Base-by-base conservation (phyloP, 2,888 invertebrate species). In the Torymus auratus region DNA sequence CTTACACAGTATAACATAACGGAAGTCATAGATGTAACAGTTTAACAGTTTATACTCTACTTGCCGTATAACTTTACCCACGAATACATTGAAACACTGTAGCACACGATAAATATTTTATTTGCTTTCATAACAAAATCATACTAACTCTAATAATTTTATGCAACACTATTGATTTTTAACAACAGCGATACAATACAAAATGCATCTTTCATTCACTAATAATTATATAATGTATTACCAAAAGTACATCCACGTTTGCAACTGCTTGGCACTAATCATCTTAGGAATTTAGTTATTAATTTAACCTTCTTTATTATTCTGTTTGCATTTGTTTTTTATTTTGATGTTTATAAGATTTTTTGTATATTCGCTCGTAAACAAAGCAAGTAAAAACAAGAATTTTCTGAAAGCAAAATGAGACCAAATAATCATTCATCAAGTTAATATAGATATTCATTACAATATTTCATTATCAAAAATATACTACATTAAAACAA, bases 231-330 rank as follows among this genome's bases (percentile, higher is more conserved):
- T 55, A 17, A 53, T 10, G 13, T 41, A 41, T 41, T 41, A 7
- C 41, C 41, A 41, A 15, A 52, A 17, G 15, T 15, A 10, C 52
- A 17, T 78, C 23, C 67, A 15, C 56, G 53, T 52, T 77, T n/a
- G 7, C 50, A 71, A 53, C 60, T 41, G 62, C 68, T 73, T 78
- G 13, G 60, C 58, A 50, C 67, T 78, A 72, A 72, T n/a, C 50
- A 53, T 11, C 58, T 23, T 72, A 15, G 53, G 50, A 78, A 55
- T 58, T 64, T 53, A 23, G 3, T 71, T 67, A 67, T n/a, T 41
- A 23, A 61, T 72, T 78, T 61, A 23, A n/a, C n/a, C 62, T 61
- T 62, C 13, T 61, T 61, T 68, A 75, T 61, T 50, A 52, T 58
- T 67, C 11, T 15, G 13, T 70, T 70, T 64, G 70, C 62, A 64